Percentiles rank a stretch among this genome's conserved stretches.
These are phyloP conservation scores for Heliconius hermathena DNA, from an alignment of 1,140 invertebrate species.

Conservation along the genomic window DNA sequence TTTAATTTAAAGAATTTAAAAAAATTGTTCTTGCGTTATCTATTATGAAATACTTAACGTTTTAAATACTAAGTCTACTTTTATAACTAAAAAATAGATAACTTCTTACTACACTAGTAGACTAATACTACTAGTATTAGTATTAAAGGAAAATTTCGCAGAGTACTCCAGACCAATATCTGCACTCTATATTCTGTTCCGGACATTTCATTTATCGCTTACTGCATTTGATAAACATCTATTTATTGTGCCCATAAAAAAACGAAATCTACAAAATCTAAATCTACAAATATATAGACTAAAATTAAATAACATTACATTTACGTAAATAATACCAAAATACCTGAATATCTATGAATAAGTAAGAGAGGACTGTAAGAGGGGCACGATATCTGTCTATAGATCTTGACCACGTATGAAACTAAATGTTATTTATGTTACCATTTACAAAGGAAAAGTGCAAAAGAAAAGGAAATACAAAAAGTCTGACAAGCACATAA, in stretches of 20 bases:
- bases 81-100: not conserved
- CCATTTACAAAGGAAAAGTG: not conserved
- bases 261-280: not conserved
- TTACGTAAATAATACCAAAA: not conserved
- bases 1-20: not conserved
- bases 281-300: not conserved
- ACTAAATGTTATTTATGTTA: slow-evolving; percentile 1
- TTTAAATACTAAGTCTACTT: not conserved
- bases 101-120: too few species aligned
- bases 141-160: not conserved
- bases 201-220: slow-evolving; percentile 10
- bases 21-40: too few species aligned
- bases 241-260: not conserved
- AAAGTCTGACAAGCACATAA: slow-evolving; percentile 22
- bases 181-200: not conserved
- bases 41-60: not conserved
- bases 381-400: not conserved
- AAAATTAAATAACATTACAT: not conserved
- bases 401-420: slow-evolving; percentile 6
- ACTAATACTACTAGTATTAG: not conserved
- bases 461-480: slow-evolving; percentile 12
- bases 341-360: not conserved
- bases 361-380: not conserved
- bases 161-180: not conserved
- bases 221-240: slow-evolving; percentile 4